These are phyloP conservation scores for Campylorhamphus procurvoides DNA, from an alignment of 2,113 vertebrate genomes.

Conservation along the genomic window DNA sequence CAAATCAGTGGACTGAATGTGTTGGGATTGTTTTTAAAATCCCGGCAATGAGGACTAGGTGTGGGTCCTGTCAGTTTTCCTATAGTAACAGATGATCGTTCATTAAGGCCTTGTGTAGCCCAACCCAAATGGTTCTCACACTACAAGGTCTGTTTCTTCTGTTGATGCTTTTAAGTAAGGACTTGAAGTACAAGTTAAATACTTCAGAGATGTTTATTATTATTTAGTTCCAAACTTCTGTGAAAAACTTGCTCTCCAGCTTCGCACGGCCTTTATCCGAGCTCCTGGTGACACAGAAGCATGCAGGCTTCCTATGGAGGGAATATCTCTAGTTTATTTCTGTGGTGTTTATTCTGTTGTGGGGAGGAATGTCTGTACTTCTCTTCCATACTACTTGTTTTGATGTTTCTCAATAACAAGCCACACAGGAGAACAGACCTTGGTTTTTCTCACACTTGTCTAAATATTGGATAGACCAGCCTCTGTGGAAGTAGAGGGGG, in stretches of 20 bases:
- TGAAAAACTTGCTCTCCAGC: background rate
- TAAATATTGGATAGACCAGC: background rate
- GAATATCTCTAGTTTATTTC: background rate
- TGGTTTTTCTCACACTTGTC: background rate
- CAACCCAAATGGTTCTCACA: background rate
- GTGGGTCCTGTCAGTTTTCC: background rate
- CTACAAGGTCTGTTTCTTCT: background rate
- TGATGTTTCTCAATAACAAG: background rate
- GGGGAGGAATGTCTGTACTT: background rate
- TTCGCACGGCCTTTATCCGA: background rate
- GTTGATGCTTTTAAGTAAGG: background rate
- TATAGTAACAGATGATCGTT: accelerated
- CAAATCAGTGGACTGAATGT: background rate
- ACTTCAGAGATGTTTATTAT: background rate
- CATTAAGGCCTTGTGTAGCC: background rate
- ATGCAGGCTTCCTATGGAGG: background rate
- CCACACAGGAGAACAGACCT: background rate
- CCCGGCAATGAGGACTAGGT: background rate
- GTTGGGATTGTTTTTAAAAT: background rate
- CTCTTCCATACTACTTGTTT: background rate
- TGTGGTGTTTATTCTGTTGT: background rate
- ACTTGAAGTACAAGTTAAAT: background rate
- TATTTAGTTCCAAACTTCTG: background rate
- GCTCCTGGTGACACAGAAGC: background rate
- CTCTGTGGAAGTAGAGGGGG: background rate